phyloP scores from a whole-genome alignment of 2,797 vertebrate genomes.

The Platalea minor region DNA sequence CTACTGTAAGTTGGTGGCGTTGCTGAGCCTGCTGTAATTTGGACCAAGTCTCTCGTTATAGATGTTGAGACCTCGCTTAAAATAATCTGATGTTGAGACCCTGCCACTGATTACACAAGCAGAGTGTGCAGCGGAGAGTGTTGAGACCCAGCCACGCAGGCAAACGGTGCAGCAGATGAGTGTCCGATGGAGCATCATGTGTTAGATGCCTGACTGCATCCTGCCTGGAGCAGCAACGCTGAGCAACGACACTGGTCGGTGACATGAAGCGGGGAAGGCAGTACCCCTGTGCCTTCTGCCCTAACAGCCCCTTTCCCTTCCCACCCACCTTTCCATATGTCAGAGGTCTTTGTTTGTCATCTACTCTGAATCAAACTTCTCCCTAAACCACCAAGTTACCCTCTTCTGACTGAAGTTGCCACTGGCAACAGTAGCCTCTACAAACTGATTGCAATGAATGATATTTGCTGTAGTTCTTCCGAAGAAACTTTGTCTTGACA shows the following conservation, averaged over 20 bases:
- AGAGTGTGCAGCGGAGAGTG: not conserved
- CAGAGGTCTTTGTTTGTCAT: not conserved
- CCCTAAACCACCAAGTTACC: not conserved
- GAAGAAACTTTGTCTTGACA: not conserved
- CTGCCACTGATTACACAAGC: not conserved
- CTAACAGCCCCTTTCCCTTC: not conserved
- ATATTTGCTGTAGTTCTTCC: not conserved
- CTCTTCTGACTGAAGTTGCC: not conserved
- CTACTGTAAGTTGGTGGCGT: not conserved
- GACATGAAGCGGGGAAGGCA: not conserved
- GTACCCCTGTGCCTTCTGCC: not conserved
- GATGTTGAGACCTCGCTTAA: not conserved
- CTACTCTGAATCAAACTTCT: too few relatives aligned
- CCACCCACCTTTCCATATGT: not conserved
- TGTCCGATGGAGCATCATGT: accelerated
- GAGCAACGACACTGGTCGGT: not conserved
- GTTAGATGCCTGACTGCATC: not conserved
- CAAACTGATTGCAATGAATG: not conserved
- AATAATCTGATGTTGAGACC: not conserved
- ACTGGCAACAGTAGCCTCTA: not conserved
- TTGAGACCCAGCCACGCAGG: not conserved
- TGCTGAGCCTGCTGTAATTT: not conserved
- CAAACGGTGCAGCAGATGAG: not conserved
- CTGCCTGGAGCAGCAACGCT: not conserved
- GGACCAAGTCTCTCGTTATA: not conserved